Base-by-base conservation (phyloP, 2,797 vertebrate genomes). In the Sebastes dallii region DNA sequence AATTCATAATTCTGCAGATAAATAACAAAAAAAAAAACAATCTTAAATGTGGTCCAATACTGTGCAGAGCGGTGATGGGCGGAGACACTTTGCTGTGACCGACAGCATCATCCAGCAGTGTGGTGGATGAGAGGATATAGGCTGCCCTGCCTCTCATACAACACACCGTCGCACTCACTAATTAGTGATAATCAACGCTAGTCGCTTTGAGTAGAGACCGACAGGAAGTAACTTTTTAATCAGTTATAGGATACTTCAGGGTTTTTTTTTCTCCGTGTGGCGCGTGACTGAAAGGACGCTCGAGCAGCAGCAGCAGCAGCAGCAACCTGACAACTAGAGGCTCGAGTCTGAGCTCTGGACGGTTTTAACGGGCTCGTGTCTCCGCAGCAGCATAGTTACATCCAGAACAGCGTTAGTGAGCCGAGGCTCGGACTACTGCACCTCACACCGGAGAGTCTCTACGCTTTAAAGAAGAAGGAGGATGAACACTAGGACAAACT, bases 41-140 rank as follows among this genome's bases (percentile, higher is more conserved):
- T 75, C n/a, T 22, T 8, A 52, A 8, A 39, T 78, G 27, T 70
- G 61, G 66, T 80, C 82, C 59, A 76, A 22, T 77, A 4, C 72
- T 50, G 71, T 27, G 76, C 7, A 16, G 60, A 3, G 84, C 30
- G 85, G 66, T 52, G 71, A 75, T 77, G 92, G 94, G 94, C 92
- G 94, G 93, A 90, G 93, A 91, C 91, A 42, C 39, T 42, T 11
- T 32, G 58, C 69, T 30, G 77, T 88, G 88, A 85, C 82, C 71
- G 80, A 78, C 88, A 90, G 85, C 87, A 91, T 89, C 87, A 91
- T 89, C 86, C 71, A 75, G 84, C 67, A 27, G 78, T 81, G 85
- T 68, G 22, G 89, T 83, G 87, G 90, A 92, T 89, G 91, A 87
- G 83, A 84, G 82, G 80, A 88, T 42, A 42, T 85, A 90, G 72